phyloP scores from a whole-genome alignment of 2,797 vertebrate species.

The Argentina silus region DNA sequence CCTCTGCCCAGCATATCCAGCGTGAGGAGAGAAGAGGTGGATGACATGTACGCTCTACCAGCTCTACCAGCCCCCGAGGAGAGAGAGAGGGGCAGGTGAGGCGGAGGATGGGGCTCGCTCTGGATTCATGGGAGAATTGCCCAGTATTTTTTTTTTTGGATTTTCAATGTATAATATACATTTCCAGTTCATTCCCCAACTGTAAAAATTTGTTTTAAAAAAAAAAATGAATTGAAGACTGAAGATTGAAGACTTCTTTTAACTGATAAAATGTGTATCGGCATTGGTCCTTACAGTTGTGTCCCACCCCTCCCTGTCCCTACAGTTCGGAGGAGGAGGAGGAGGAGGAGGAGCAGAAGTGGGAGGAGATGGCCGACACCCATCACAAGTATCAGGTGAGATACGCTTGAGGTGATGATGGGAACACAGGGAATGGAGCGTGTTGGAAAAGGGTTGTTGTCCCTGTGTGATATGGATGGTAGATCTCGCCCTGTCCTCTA shows the following conservation, averaged over 20 bases:
- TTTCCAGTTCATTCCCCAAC: too few species aligned
- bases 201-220: too few species aligned
- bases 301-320: background rate
- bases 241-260: too few species aligned
- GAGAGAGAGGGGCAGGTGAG: conserved; percentile 84
- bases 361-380: conserved; percentile 73
- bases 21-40: conserved; percentile 82
- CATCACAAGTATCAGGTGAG: conserved; percentile 82
- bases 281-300: background rate
- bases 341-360: conserved; percentile 80
- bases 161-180: too few species aligned
- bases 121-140: too few species aligned
- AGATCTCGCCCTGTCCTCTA: conserved; percentile 50
- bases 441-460: background rate
- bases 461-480: background rate
- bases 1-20: conserved; percentile 86
- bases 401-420: background rate
- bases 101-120: background rate
- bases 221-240: too few species aligned
- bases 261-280: too few species aligned
- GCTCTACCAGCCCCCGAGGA: conserved; percentile 80
- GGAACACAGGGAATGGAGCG: background rate
- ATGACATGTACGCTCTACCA: conserved; percentile 89
- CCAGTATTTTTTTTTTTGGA: too few species aligned
- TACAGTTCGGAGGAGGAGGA: conserved; percentile 90